phyloP scores from a whole-genome alignment of 37 sponge, comb jelly and placozoan genomes.

The Axinella damicornis region DNA sequence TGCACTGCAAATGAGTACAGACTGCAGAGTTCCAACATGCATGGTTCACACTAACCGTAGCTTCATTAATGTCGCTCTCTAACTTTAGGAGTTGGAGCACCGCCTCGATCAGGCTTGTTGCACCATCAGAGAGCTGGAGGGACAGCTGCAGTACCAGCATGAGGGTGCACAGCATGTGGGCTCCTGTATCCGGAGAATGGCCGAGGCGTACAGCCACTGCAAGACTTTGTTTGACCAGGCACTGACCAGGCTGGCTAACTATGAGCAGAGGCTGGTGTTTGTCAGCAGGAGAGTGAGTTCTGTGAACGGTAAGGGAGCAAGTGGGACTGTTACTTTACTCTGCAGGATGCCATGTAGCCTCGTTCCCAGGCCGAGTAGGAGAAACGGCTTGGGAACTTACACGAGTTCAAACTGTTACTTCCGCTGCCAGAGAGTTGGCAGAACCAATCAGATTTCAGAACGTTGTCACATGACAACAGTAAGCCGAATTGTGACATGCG shows the following conservation, averaged over 20 bases:
- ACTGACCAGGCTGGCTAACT: slow-evolving; percentile 38
- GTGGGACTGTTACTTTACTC: too few species aligned
- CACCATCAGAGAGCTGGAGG: not conserved
- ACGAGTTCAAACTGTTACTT: too few species aligned
- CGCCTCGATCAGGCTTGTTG: not conserved
- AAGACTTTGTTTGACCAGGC: slow-evolving; percentile 21
- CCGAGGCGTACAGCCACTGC: not conserved
- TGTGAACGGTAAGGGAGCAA: slow-evolving; percentile 29
- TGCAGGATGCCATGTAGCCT: too few species aligned
- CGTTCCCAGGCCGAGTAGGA: too few species aligned
- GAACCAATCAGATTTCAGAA: too few species aligned
- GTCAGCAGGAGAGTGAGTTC: slow-evolving; percentile 11
- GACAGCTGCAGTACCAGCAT: slow-evolving; percentile 1
- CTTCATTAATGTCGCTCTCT: not conserved
- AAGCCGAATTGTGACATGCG: too few species aligned
- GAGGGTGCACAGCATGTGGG: not conserved
- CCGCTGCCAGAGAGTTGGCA: too few species aligned
- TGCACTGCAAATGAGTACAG: too few species aligned
- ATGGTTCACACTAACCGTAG: too few species aligned
- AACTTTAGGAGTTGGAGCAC: slow-evolving; percentile 10
- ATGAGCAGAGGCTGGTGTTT: slow-evolving; percentile 34
- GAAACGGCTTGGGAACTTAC: too few species aligned
- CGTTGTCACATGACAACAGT: too few species aligned
- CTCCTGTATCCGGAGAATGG: not conserved
- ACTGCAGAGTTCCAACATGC: too few species aligned